These are phyloP conservation scores for Sinella curviseta DNA, from an alignment of 1,140 invertebrate genomes.

Conservation along the genomic window DNA sequence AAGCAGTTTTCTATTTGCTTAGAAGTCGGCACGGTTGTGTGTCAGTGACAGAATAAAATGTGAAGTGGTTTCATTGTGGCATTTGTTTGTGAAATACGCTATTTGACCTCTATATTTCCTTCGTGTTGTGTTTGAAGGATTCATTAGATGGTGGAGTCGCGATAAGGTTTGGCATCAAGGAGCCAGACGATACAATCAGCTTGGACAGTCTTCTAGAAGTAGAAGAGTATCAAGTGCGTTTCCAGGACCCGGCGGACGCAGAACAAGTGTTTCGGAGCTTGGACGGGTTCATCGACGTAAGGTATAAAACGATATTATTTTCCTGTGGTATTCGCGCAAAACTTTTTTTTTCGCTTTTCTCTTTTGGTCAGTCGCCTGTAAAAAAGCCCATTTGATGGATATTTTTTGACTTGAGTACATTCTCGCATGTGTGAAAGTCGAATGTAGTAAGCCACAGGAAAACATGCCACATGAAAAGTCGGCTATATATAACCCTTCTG, in stretches of 20 bases:
- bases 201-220: slow-evolving; percentile 39
- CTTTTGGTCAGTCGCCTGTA: too few species aligned
- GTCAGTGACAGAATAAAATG: background rate
- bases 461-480: too few species aligned
- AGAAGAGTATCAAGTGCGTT: slow-evolving; percentile 32
- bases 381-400: too few species aligned
- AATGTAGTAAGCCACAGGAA: too few species aligned
- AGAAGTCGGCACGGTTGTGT: too few species aligned
- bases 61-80: background rate
- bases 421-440: too few species aligned
- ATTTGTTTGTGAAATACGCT: background rate
- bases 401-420: too few species aligned
- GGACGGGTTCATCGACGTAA: slow-evolving; percentile 36
- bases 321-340: too few species aligned
- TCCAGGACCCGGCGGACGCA: slow-evolving; percentile 17
- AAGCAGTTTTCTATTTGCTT: too few species aligned
- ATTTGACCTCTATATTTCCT: background rate
- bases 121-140: slow-evolving; percentile 32
- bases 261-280: slow-evolving; percentile 33
- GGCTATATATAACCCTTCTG: too few species aligned
- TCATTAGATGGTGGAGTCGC: slow-evolving; percentile 40
- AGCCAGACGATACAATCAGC: slow-evolving; percentile 37
- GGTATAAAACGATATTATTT: slow-evolving; percentile 23
- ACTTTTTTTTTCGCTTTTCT: too few species aligned
- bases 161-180: slow-evolving; percentile 1